Base-by-base conservation (phyloP, 2,113 vertebrate genomes). In the Zosterops pallidus region DNA sequence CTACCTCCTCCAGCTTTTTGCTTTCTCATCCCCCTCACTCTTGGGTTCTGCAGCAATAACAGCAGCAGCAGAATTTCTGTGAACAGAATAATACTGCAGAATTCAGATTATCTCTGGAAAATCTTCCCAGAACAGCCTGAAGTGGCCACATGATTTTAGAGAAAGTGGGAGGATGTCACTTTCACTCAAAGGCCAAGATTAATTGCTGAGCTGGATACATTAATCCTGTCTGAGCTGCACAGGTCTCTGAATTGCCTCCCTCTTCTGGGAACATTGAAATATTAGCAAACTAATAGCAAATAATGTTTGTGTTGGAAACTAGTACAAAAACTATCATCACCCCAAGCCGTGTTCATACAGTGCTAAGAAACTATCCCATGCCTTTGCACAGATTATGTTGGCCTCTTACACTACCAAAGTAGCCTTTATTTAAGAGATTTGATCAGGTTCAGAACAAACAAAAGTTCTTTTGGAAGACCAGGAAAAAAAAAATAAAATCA, bases 401-500 rank as follows among this genome's bases (percentile, higher is more conserved):
- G n/a, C 77, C 82, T 72, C 52, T 89, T 69, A 77, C 14, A 11
- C 59, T 33, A 44, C 55, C 10, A n/a, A 71, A 94, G 57, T n/a
- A 71, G 42, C 31, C 67, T 83, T 68, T 62, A 78, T 69, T 47
- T 35, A 68, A 83, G 83, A 64, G 26, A 78, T 79, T 82, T 83
- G 70, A 63, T 49, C 90, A 70, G 50, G 81, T 89, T 88, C 69
- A 85, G 71, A 92, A 89, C 62, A 80, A 89, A 95, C 1, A n/a
- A 96, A 69, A 83, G 18, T 67, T 55, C 50, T 33, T 65, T 67
- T 83, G 83, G 82, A n/a, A 94, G 70, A 92, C 78, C 86, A 93
- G 68, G 92, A 91, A 92, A 71, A 75, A 71, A 75, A 42, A 4
- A 77, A 83, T 56, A 74, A 93, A 79, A 82, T 92, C 37, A 18